Base-by-base conservation (phyloP, 2,797 vertebrate species). In the Tragopan temminckii region DNA sequence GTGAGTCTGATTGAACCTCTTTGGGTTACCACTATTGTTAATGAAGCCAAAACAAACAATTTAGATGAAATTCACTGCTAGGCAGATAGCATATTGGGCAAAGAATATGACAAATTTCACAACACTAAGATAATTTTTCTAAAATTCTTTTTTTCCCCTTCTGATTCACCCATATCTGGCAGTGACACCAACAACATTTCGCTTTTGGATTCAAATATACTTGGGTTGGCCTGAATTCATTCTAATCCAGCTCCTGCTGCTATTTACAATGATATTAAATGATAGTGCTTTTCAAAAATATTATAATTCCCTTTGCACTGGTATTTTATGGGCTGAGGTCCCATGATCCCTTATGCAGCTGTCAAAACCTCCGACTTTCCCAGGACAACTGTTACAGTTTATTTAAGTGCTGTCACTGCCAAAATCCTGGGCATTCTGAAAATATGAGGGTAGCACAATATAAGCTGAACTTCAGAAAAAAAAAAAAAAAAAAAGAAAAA, bases 321-420 rank as follows among this genome's bases (percentile, higher is more conserved):
- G 80, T 91, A 81, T 95, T 95, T 95, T 85, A 86, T 3, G 14
- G 90, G 80, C 82, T 93, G 67, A 74, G 86, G 80, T 95, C 93
- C 85, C 93, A 91, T 88, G 88, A 85, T 93, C 76, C 80, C 59
- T 95, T 80, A 81, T 89, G 87, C 92, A 96, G 95, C 95, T 96
- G 94, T 95, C 92, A 95, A 96, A 97, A 96, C 93, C 85, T 96
- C 92, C 85, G 80, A 79, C 95, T 95, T 95, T 95, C 96, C 94
- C 94, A 96, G 94, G 92, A 93, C 90, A 96, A 95, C 93, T 53
- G 57, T 79, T 92, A 85, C 74, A 89, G 94, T 96, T 95, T 95
- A 93, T 95, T 89, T 95, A 95, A 95, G 93, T 42, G 14, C 52
- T 85, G 43, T 61, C 85, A 76, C 59, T 95, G 93, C 93, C 94